phyloP scores from a whole-genome alignment of 2,888 invertebrate genomes.

The Diarsia rubi region DNA sequence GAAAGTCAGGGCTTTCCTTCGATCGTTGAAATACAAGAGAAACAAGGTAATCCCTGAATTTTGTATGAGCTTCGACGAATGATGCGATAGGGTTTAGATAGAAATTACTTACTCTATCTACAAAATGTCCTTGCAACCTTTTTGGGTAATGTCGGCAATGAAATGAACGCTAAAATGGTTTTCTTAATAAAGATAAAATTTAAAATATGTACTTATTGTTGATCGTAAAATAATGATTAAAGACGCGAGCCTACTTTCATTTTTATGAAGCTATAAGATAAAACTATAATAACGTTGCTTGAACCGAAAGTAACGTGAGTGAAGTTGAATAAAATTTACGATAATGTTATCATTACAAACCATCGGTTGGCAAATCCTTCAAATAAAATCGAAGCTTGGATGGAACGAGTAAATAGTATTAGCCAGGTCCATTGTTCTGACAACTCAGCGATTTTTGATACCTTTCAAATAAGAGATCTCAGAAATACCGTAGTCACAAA shows the following conservation, averaged over 20 bases:
- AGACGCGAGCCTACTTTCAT: slow-evolving; percentile 43
- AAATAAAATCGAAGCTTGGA: slow-evolving; percentile 69
- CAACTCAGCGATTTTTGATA: slow-evolving; percentile 80
- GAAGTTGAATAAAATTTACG: slow-evolving; percentile 77
- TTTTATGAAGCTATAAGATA: slow-evolving; percentile 64
- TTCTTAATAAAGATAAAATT: slow-evolving; percentile 46
- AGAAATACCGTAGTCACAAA: slow-evolving; percentile 75
- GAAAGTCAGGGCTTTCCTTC: slow-evolving; percentile 65
- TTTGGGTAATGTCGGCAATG: slow-evolving; percentile 17
- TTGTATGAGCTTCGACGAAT: slow-evolving; percentile 62
- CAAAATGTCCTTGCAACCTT: slow-evolving; percentile 39
- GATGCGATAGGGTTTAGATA: slow-evolving; percentile 53
- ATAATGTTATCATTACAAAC: slow-evolving; percentile 75
- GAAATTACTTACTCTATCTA: slow-evolving; percentile 46
- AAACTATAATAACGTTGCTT: slow-evolving; percentile 47
- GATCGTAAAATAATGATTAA: slow-evolving; percentile 52
- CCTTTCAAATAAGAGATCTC: slow-evolving; percentile 76
- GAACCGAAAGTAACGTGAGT: slow-evolving; percentile 66
- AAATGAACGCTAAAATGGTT: slow-evolving; percentile 25
- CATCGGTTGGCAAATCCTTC: slow-evolving; percentile 73
- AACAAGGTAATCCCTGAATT: slow-evolving; percentile 65
- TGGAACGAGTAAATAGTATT: slow-evolving; percentile 73
- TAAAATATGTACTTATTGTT: slow-evolving; percentile 34
- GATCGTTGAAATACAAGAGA: slow-evolving; percentile 65
- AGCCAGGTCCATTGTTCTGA: slow-evolving; percentile 74